phyloP scores from a whole-genome alignment of 2,113 vertebrate genomes.

The Callionymus lyra region DNA sequence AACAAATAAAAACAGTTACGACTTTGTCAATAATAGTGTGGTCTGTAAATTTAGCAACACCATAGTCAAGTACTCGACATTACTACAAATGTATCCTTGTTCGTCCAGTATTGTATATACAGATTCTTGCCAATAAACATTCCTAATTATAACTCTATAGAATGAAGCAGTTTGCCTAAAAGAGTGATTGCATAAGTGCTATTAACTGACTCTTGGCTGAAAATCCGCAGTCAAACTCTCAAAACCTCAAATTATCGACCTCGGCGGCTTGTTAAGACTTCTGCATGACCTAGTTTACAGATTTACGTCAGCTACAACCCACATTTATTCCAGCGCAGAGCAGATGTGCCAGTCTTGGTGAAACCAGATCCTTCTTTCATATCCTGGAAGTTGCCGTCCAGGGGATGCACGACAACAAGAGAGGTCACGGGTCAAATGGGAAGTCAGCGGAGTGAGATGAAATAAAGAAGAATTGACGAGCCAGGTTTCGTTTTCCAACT shows the following conservation, averaged over 20 bases:
- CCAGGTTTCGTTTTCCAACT: neutral
- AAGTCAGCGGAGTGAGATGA: slow-evolving; percentile 1
- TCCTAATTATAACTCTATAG: too few species aligned
- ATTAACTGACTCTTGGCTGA: too few species aligned
- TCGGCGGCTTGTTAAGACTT: slow-evolving; percentile 13
- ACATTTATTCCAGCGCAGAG: slow-evolving; percentile 8
- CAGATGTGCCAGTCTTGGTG: slow-evolving; percentile 42
- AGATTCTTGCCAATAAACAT: too few species aligned
- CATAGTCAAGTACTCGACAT: too few species aligned
- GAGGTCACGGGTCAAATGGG: slow-evolving; percentile 15
- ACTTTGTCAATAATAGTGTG: too few species aligned
- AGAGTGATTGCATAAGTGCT: too few species aligned
- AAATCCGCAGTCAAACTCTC: too few species aligned
- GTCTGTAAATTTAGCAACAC: too few species aligned
- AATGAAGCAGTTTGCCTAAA: too few species aligned
- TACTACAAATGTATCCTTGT: too few species aligned
- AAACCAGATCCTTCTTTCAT: slow-evolving; percentile 37
- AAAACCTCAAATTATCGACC: slow-evolving; percentile 17
- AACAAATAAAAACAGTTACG: too few species aligned
- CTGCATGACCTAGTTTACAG: slow-evolving; percentile 6
- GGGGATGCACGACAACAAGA: slow-evolving; percentile 3
- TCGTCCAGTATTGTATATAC: too few species aligned
- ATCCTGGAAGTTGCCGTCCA: neutral
- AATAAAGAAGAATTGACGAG: slow-evolving; percentile 1
- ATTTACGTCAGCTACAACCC: slow-evolving; percentile 22